These are phyloP conservation scores for Stenopsyche tienmushanensis DNA, from an alignment of 1,140 invertebrate species.

Conservation along the genomic window DNA sequence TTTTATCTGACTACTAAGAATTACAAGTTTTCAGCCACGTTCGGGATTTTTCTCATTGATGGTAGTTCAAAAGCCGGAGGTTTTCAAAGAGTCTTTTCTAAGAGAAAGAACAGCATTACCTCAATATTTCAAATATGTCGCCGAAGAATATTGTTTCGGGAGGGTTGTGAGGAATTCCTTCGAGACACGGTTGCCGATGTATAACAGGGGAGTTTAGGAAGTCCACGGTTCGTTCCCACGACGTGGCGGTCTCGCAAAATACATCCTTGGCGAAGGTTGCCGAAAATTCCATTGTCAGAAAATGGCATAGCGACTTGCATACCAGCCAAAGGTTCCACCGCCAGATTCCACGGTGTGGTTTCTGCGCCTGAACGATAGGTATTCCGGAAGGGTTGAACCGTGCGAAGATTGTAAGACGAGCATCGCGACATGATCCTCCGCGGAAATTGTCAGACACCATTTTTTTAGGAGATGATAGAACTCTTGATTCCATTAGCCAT, in stretches of 20 bases:
- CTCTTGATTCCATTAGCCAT: no score
- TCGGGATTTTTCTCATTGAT: no score
- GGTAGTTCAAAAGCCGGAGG: no score
- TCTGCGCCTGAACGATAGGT: slow-evolving; percentile 1
- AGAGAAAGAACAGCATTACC: no score
- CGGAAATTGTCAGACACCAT: no score
- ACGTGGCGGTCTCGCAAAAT: slow-evolving; percentile 13
- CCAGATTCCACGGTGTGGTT: slow-evolving; percentile 7
- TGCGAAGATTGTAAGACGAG: background rate
- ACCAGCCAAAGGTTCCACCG: background rate
- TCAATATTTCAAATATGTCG: no score
- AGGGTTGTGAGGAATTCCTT: background rate
- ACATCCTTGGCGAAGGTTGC: slow-evolving; percentile 4
- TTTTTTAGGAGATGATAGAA: no score
- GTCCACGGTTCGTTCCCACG: slow-evolving; percentile 24
- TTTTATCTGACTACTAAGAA: no score
- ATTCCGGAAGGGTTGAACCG: slow-evolving; percentile 4
- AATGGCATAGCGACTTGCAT: slow-evolving; percentile 31
- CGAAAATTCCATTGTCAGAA: slow-evolving; percentile 34
- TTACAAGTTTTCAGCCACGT: no score
- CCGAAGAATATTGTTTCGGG: no score
- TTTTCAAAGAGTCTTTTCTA: no score
- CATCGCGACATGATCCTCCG: background rate
- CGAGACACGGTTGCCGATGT: background rate
- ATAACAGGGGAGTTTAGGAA: background rate